Percentiles rank a stretch among this genome's conserved stretches.
These are phyloP conservation scores for Spinibarbus caldwelli DNA, from an alignment of 2,797 vertebrate species.

Conservation along the genomic window DNA sequence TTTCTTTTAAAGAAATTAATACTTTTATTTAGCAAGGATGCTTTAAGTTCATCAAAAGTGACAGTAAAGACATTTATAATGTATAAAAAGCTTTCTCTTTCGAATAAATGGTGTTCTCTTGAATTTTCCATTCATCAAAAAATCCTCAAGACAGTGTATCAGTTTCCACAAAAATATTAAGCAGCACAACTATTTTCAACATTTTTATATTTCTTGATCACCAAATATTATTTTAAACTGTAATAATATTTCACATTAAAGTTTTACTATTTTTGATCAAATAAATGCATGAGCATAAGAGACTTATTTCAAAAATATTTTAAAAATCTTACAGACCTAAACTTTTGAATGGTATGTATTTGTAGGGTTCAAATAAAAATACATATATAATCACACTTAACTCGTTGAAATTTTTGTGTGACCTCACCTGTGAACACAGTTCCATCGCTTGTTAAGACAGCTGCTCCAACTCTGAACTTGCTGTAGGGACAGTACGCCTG, in stretches of 20 bases:
- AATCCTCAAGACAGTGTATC: too few species aligned
- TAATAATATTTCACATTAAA: neutral
- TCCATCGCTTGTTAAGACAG: constrained; percentile 76
- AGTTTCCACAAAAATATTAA: too few species aligned
- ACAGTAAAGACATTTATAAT: too few species aligned
- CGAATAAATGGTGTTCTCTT: too few species aligned
- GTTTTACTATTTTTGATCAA: neutral
- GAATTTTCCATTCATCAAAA: neutral
- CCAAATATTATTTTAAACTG: neutral
- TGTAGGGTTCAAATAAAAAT: constrained; percentile 29
- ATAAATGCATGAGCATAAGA: neutral
- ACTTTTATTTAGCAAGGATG: too few species aligned
- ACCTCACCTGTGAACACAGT: constrained; percentile 80
- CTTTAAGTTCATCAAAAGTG: too few species aligned
- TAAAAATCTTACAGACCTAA: neutral
- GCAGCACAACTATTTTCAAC: too few species aligned
- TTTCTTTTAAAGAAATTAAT: neutral
- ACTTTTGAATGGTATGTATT: constrained; percentile 29
- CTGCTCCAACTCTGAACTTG: constrained; percentile 83
- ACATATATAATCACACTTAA: constrained; percentile 61
- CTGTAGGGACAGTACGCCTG: constrained; percentile 85
- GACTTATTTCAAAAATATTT: neutral
- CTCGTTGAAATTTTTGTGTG: neutral
- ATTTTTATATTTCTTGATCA: neutral
- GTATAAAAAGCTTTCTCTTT: too few species aligned